A percentile compares a stretch with the other conserved stretches of the same genome.
These are phyloP conservation scores for Diachasmimorpha longicaudata DNA, from an alignment of 1,140 invertebrate genomes.

Conservation along the genomic window DNA sequence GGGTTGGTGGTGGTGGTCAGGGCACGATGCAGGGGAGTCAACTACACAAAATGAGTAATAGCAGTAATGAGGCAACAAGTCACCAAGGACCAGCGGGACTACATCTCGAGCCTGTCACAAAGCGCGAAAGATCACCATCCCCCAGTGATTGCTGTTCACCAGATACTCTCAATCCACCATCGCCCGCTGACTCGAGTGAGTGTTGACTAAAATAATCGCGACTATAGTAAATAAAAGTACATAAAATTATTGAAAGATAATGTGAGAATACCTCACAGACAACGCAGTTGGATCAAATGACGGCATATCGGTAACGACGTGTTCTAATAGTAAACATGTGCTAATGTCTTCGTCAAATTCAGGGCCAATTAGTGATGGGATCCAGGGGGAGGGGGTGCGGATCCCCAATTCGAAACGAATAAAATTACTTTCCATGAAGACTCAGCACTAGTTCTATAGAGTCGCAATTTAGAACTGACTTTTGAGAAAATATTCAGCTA, in stretches of 20 bases:
- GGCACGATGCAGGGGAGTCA: constrained; percentile 49
- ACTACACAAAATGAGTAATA: constrained; percentile 51
- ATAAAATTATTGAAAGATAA: neutral
- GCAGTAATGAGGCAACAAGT: constrained; percentile 46
- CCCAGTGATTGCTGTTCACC: constrained; percentile 85
- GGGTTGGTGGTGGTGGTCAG: constrained; percentile 67
- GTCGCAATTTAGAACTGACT: too few relatives aligned
- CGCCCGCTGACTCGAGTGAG: constrained; percentile 86
- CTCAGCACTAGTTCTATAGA: too few relatives aligned
- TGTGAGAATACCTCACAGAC: neutral
- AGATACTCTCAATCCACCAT: constrained; percentile 83
- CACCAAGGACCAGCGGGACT: constrained; percentile 57
- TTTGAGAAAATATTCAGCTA: too few relatives aligned
- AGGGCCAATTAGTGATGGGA: neutral
- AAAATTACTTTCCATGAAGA: neutral
- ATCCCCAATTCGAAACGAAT: neutral
- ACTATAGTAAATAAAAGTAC: too few relatives aligned
- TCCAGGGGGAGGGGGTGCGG: neutral
- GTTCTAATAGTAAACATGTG: too few relatives aligned
- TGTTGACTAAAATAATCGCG: constrained; percentile 18
- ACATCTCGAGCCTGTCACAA: constrained; percentile 62
- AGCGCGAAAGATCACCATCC: constrained; percentile 81
- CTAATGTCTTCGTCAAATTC: too few relatives aligned
- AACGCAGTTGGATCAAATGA: neutral
- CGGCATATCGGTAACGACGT: too few relatives aligned